These are phyloP conservation scores for Macrosteles quadrilineatus DNA, from an alignment of 1,140 invertebrate genomes.

Conservation along the genomic window DNA sequence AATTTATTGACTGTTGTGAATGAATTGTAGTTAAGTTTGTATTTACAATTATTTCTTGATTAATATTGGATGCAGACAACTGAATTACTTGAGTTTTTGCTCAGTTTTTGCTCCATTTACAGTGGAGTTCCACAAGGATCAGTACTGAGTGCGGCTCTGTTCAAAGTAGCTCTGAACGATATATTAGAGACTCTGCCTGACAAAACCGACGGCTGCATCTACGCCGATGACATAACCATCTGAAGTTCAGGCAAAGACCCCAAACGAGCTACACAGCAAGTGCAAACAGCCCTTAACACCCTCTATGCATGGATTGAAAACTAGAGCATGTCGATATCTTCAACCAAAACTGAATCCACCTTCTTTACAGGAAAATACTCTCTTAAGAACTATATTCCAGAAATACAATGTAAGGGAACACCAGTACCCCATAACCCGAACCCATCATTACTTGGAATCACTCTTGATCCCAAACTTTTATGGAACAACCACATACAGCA, in stretches of 20 bases:
- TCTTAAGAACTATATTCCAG: background rate
- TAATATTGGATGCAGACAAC: no score
- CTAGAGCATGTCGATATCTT: background rate
- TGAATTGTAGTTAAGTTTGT: no score
- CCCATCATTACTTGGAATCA: background rate
- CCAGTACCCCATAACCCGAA: background rate
- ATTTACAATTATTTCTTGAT: no score
- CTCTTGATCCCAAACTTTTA: background rate
- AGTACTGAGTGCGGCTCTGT: no score
- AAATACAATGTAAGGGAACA: background rate
- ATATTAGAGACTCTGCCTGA: no score
- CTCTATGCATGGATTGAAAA: background rate
- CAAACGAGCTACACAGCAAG: background rate
- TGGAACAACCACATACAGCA: background rate
- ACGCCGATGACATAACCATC: background rate
- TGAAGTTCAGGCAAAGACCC: background rate
- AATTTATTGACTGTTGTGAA: no score
- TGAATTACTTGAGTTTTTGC: no score
- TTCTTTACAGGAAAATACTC: conserved; percentile 7
- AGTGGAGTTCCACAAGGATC: no score
- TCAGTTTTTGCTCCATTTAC: no score
- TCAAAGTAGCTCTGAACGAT: no score
- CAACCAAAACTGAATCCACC: background rate
- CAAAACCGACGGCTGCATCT: no score
- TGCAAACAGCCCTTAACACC: background rate